Percentiles rank a stretch among this genome's conserved stretches.
These are phyloP conservation scores for Nothura maculosa DNA, from an alignment of 2,797 vertebrate species.

Conservation along the genomic window DNA sequence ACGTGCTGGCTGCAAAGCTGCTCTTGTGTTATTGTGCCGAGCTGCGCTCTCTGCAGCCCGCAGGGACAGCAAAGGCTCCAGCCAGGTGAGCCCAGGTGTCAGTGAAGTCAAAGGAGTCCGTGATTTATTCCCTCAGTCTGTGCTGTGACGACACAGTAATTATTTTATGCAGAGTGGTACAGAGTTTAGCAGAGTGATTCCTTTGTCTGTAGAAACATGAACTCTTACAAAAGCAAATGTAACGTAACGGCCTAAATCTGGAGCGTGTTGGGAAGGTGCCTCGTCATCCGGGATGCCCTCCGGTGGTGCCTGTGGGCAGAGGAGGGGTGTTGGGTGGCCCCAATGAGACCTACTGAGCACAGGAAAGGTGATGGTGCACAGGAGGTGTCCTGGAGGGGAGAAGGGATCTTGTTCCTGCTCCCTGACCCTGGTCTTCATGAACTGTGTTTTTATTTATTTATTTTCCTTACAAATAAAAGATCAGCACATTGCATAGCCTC, in stretches of 20 bases:
- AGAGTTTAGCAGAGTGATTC: neutral
- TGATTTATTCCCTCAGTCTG: fast-evolving
- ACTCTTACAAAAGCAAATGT: neutral
- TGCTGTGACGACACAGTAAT: neutral
- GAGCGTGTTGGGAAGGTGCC: neutral
- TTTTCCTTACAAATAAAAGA: neutral
- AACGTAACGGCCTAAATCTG: neutral
- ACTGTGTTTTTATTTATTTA: neutral
- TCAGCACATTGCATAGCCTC: neutral
- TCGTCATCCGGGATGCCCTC: neutral
- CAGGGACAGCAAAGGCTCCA: neutral
- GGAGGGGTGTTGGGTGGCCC: neutral
- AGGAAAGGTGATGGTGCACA: neutral
- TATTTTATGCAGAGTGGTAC: neutral
- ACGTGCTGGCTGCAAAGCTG: no score
- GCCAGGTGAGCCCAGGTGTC: fast-evolving
- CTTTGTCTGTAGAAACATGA: neutral
- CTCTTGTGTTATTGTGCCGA: no score
- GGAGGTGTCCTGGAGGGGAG: neutral
- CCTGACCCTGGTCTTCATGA: neutral
- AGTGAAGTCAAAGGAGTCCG: neutral
- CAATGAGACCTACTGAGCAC: neutral
- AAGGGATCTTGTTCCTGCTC: neutral
- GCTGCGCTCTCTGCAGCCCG: neutral
- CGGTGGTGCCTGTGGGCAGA: neutral